Percentiles rank a stretch among this genome's conserved stretches.
phyloP scores from a whole-genome alignment of 2,797 vertebrate genomes.

The Crenichthys baileyi region DNA sequence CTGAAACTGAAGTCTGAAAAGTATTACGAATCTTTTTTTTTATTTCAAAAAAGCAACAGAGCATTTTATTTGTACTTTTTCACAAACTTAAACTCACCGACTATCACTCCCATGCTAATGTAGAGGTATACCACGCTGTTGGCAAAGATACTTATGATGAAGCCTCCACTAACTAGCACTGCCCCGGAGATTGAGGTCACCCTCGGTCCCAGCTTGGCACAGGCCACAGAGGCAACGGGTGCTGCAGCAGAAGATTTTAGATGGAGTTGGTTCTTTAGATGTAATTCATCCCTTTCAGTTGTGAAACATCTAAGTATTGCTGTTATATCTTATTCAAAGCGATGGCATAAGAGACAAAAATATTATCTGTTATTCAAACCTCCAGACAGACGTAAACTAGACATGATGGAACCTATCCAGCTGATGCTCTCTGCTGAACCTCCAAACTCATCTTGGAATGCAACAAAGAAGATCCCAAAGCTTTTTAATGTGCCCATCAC shows the following conservation, averaged over 20 bases:
- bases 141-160: constrained; percentile 89
- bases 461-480: constrained; percentile 94
- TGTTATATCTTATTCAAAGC: neutral
- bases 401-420: constrained; percentile 97
- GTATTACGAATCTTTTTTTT: neutral
- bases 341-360: neutral
- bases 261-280: neutral
- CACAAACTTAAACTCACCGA: constrained; percentile 82
- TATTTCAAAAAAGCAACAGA: neutral
- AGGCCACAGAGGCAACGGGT: constrained; percentile 84
- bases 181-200: constrained; percentile 84
- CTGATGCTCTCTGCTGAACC: constrained; percentile 88
- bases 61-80: neutral
- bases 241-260: constrained; percentile 69
- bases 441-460: constrained; percentile 92
- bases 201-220: constrained; percentile 83
- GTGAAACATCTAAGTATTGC: neutral
- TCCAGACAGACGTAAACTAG: constrained; percentile 88
- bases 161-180: constrained; percentile 84
- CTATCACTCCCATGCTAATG: constrained; percentile 90
- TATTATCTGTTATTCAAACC: constrained; percentile 70
- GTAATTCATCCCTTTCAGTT: neutral
- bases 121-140: constrained; percentile 88
- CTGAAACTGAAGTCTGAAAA: constrained; percentile 2
- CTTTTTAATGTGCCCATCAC: constrained; percentile 91